phyloP scores from a whole-genome alignment of 2,113 vertebrate species.

The Psephotus haematonotus region DNA sequence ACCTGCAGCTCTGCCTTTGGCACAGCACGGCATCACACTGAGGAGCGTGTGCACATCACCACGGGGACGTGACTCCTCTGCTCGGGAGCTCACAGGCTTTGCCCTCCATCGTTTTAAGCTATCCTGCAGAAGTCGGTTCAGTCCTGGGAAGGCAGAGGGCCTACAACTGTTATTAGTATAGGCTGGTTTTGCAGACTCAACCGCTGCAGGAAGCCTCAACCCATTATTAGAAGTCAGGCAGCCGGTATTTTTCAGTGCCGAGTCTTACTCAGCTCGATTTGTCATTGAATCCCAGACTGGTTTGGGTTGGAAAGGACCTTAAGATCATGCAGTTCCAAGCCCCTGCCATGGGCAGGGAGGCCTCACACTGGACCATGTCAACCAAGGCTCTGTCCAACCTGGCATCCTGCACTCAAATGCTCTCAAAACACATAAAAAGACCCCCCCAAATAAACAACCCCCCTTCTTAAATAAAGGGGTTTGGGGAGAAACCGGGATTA shows the following conservation, averaged over 20 bases:
- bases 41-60: not conserved
- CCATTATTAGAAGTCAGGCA: not conserved
- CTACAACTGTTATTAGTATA: not conserved
- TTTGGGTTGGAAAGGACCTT: not conserved
- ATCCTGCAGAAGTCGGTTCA: not conserved
- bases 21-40: not conserved
- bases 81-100: not conserved
- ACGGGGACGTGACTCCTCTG: fast-evolving
- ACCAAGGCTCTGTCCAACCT: not conserved
- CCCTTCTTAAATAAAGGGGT: too few species aligned
- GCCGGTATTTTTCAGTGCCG: not conserved
- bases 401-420: not conserved
- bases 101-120: not conserved
- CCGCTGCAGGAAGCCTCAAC: not conserved
- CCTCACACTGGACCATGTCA: not conserved
- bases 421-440: not conserved
- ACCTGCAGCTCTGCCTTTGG: fast-evolving
- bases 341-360: not conserved
- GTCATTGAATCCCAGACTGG: not conserved
- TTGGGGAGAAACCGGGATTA: not conserved
- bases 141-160: not conserved
- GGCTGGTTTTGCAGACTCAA: not conserved
- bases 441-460: not conserved
- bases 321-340: not conserved
- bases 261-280: not conserved